These are phyloP conservation scores for Phortica variegata DNA, from an alignment of 1,140 invertebrate genomes.

Conservation along the genomic window DNA sequence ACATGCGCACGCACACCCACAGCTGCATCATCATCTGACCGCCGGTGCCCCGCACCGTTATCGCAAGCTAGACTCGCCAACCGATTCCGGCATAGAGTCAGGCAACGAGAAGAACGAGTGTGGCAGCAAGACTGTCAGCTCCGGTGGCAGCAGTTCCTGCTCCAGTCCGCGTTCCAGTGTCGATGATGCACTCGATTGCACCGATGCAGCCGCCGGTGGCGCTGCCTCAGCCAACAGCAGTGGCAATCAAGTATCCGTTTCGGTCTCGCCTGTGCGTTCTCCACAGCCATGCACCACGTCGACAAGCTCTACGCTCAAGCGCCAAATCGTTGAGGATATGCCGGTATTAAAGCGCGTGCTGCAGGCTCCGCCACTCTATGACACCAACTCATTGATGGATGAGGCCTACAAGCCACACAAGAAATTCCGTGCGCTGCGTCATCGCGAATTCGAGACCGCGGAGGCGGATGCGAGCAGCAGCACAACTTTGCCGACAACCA, in stretches of 20 bases:
- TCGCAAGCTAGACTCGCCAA: slow-evolving; percentile 83
- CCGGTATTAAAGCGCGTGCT: slow-evolving; percentile 88
- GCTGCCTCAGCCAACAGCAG: slow-evolving; percentile 17
- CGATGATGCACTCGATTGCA: slow-evolving; percentile 72
- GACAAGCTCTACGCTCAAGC: slow-evolving; percentile 45
- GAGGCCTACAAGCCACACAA: slow-evolving; percentile 94
- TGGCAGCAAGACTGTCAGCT: slow-evolving; percentile 66
- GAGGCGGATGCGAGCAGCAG: slow-evolving; percentile 59
- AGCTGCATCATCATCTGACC: slow-evolving; percentile 47
- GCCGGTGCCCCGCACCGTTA: slow-evolving; percentile 60
- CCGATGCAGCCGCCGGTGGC: slow-evolving; percentile 42
- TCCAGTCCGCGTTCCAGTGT: slow-evolving; percentile 82
- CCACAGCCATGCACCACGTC: slow-evolving; percentile 33
- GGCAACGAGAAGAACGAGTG: slow-evolving; percentile 84
- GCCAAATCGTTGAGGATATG: slow-evolving; percentile 81
- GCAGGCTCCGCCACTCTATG: slow-evolving; percentile 86
- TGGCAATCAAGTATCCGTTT: slow-evolving; percentile 25
- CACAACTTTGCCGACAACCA: slow-evolving; percentile 12
- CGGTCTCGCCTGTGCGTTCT: slow-evolving; percentile 45
- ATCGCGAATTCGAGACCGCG: slow-evolving; percentile 76
- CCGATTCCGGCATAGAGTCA: slow-evolving; percentile 89
- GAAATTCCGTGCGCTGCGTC: slow-evolving; percentile 82
- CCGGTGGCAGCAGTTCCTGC: slow-evolving; percentile 73
- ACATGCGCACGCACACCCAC: slow-evolving; percentile 50
- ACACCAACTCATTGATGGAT: slow-evolving; percentile 87